Percentiles rank a stretch among this genome's conserved stretches.
phyloP scores from a whole-genome alignment of 2,113 vertebrate genomes.

The Prochilodus magdalenae region DNA sequence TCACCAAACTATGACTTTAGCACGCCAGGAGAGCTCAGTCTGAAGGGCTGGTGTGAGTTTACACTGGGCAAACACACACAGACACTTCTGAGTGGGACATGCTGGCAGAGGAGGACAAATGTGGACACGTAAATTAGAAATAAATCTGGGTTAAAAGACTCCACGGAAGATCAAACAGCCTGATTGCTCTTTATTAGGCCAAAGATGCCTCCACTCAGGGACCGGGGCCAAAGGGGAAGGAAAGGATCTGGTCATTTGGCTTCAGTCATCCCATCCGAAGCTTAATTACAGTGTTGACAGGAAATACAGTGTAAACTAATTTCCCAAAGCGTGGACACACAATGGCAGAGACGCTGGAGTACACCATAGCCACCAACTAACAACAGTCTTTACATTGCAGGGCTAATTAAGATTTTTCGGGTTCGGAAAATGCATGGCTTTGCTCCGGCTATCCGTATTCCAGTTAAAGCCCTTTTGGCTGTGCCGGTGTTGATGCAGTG shows the following conservation, averaged over 20 bases:
- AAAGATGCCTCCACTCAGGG: background rate
- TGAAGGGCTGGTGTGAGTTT: conserved; percentile 70
- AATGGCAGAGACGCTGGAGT: too few species aligned
- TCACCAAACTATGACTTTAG: conserved; percentile 60
- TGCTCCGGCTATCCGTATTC: too few species aligned
- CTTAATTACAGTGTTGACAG: conserved; percentile 53
- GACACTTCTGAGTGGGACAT: background rate
- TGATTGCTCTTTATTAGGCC: background rate
- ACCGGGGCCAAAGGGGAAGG: conserved; percentile 22
- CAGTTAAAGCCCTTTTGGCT: too few species aligned
- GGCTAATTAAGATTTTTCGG: too few species aligned
- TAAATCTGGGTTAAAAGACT: background rate
- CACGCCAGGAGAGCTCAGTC: conserved; percentile 60
- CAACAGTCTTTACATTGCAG: too few species aligned
- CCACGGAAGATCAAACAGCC: conserved; percentile 16
- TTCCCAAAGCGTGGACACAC: conserved; percentile 3
- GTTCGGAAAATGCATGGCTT: too few species aligned
- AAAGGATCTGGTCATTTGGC: conserved; percentile 2
- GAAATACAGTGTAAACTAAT: conserved; percentile 8
- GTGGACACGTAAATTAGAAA: background rate
- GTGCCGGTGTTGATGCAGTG: too few species aligned
- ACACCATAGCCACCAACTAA: too few species aligned
- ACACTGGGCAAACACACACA: conserved; percentile 65
- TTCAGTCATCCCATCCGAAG: conserved; percentile 31
- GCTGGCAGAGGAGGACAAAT: background rate